Percentiles rank a stretch among this genome's conserved stretches.
Evolutionary conservation across 2,113 vertebrate genomes (phyloP).

Genomic region (Bostrychus sinensis): DNA sequence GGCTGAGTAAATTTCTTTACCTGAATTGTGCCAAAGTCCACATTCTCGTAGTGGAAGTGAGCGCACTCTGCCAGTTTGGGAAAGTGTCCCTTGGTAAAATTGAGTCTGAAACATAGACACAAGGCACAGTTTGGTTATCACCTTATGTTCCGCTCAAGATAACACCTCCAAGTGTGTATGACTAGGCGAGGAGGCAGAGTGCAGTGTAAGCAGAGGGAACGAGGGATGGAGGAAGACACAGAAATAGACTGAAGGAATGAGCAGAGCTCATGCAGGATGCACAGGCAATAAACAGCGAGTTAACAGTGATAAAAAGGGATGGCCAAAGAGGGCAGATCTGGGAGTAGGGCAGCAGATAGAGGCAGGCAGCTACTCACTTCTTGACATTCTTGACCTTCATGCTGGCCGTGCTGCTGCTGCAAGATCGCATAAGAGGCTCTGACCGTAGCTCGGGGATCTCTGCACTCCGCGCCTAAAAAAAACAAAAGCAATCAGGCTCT

Average conservation of each 20-base stretch:
- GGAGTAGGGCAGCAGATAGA: slow-evolving; percentile 26
- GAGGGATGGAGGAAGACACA: slow-evolving; percentile 44
- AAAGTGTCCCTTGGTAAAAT: slow-evolving; percentile 97
- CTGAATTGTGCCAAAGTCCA: slow-evolving; percentile 98
- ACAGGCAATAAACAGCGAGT: slow-evolving; percentile 21
- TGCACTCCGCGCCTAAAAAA: slow-evolving; percentile 90
- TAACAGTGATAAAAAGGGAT: slow-evolving; percentile 21
- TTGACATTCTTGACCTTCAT: slow-evolving; percentile 98
- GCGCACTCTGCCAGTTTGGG: slow-evolving; percentile 98
- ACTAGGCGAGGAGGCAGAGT: slow-evolving; percentile 16
- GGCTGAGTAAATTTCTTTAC: slow-evolving; percentile 71
- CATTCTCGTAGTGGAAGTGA: slow-evolving; percentile 98
- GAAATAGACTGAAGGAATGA: slow-evolving; percentile 34
- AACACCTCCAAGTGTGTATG: slow-evolving; percentile 22
- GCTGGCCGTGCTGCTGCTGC: slow-evolving; percentile 92
- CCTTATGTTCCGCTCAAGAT: slow-evolving; percentile 15
- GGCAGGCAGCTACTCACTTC: slow-evolving; percentile 85
- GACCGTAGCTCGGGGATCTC: slow-evolving; percentile 90
- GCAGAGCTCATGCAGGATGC: slow-evolving; percentile 20
- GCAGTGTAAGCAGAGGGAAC: slow-evolving; percentile 27
- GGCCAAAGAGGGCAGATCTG: slow-evolving; percentile 3
- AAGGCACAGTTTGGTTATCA: slow-evolving; percentile 40
- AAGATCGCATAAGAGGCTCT: slow-evolving; percentile 87
- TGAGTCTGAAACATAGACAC: slow-evolving; percentile 82
- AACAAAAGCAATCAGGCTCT: slow-evolving; percentile 26